Evolutionary conservation across 2,888 invertebrate species (phyloP), one percentile per base, ranked within the genome.

Genomic region (Helleia helle): DNA sequence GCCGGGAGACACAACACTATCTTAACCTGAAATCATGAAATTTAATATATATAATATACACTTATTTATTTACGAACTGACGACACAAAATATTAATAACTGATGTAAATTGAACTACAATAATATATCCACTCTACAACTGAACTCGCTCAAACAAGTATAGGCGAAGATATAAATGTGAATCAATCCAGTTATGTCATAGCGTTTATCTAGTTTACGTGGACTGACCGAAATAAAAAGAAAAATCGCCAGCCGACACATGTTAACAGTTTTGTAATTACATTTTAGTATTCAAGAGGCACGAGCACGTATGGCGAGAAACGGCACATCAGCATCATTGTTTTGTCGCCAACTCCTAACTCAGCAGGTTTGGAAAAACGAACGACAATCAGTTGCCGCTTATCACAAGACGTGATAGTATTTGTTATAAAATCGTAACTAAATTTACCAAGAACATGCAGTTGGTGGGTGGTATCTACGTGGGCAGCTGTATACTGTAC

Each of bases 401-500:
- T 40, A 40, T 40, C 40, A 26, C n/a, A 17, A 26, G 30, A 40
- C 40, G 40, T 40, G 40, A 40, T 17, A 9, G 31, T 31, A 13
- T 26, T 8, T 40, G n/a, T 31, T 8, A 8, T 25, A 31, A n/a
- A n/a, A n/a, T n/a, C n/a, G n/a, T n/a, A n/a, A n/a, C n/a, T n/a
- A 80, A 75, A 73, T 29, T 77, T 25, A 52, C 62, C 37, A 64
- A n/a, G n/a, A n/a, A 60, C 37, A 76, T 60, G 53, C 57, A 55
- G 31, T 77, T 30, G 5, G 15, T n/a, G n/a, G n/a, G n/a, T n/a
- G n/a, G n/a, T n/a, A n/a, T n/a, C n/a, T n/a, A n/a, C n/a, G n/a
- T n/a, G n/a, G n/a, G n/a, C n/a, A n/a, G n/a, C n/a, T n/a, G n/a
- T n/a, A n/a, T n/a, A n/a, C n/a, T n/a, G n/a, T n/a, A n/a, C n/a